These are phyloP conservation scores for Choloepus hoffmanni DNA, from an alignment of 2,113 vertebrate genomes.

Conservation along the genomic window DNA sequence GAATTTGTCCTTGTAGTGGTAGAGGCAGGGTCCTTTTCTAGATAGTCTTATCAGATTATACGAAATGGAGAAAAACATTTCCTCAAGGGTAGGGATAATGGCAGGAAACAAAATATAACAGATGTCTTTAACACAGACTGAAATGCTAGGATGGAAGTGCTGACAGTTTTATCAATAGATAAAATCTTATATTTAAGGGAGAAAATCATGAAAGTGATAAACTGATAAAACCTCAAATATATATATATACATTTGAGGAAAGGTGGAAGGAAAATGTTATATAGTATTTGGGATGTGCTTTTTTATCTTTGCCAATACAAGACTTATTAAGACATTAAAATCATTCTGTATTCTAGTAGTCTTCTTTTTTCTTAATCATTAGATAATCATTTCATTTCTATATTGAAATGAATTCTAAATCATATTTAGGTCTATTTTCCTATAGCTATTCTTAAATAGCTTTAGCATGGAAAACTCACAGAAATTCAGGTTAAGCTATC, in stretches of 20 bases:
- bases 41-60: neutral
- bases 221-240: neutral
- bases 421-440: neutral
- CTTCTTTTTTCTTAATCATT: conserved; percentile 25
- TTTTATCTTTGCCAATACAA: conserved; percentile 6
- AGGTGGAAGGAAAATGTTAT: conserved; percentile 1
- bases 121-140: neutral
- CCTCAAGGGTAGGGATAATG: neutral
- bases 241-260: neutral
- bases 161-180: neutral
- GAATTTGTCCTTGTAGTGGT: neutral
- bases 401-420: neutral
- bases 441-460: conserved; percentile 21
- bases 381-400: conserved; percentile 34
- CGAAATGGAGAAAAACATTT: neutral
- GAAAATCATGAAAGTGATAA: conserved; percentile 4
- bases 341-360: neutral
- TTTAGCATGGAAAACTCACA: neutral
- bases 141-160: neutral
- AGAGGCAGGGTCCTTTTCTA: neutral
- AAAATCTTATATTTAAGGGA: neutral
- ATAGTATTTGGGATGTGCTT: neutral
- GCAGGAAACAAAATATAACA: neutral
- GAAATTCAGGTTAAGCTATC: neutral
- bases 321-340: conserved; percentile 30